phyloP scores from a whole-genome alignment of 2,888 invertebrate genomes.

The Brachylomia viminalis region DNA sequence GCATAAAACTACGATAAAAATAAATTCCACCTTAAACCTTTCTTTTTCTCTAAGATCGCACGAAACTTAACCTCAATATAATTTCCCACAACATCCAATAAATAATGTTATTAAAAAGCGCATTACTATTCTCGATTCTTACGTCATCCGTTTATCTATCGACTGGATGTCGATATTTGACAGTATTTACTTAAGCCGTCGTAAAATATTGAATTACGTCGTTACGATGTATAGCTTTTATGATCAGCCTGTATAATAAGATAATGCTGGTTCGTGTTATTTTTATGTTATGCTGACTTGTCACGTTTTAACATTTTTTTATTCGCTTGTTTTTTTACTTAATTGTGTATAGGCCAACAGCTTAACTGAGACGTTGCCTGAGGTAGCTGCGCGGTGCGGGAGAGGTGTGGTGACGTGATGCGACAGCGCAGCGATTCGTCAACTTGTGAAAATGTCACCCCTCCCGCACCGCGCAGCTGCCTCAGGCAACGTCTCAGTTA shows the following conservation, averaged over 20 bases:
- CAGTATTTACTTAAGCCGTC: constrained; percentile 68
- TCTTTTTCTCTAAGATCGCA: constrained; percentile 24
- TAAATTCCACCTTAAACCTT: constrained; percentile 32
- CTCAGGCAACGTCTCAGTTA: too few relatives aligned
- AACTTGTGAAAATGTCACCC: too few relatives aligned
- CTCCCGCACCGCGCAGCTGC: too few relatives aligned
- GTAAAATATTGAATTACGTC: constrained; percentile 70
- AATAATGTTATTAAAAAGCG: constrained; percentile 49
- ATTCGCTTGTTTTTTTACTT: constrained; percentile 32
- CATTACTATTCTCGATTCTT: constrained; percentile 43
- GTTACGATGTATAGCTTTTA: constrained; percentile 57
- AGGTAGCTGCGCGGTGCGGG: too few relatives aligned
- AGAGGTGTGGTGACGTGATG: too few relatives aligned
- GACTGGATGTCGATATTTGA: constrained; percentile 54
- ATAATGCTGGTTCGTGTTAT: constrained; percentile 59
- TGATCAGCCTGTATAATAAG: constrained; percentile 58
- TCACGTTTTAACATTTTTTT: constrained; percentile 40
- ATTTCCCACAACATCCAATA: constrained; percentile 50
- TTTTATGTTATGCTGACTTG: constrained; percentile 56
- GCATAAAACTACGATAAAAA: constrained; percentile 33
- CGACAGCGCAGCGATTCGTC: too few relatives aligned
- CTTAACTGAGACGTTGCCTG: too few relatives aligned
- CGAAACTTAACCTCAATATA: constrained; percentile 52
- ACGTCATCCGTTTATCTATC: constrained; percentile 54
- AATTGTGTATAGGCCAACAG: too few relatives aligned